Percentiles rank a stretch among this genome's conserved stretches.
These are phyloP conservation scores for Tholera decimalis DNA, from an alignment of 2,888 invertebrate species.

Conservation along the genomic window DNA sequence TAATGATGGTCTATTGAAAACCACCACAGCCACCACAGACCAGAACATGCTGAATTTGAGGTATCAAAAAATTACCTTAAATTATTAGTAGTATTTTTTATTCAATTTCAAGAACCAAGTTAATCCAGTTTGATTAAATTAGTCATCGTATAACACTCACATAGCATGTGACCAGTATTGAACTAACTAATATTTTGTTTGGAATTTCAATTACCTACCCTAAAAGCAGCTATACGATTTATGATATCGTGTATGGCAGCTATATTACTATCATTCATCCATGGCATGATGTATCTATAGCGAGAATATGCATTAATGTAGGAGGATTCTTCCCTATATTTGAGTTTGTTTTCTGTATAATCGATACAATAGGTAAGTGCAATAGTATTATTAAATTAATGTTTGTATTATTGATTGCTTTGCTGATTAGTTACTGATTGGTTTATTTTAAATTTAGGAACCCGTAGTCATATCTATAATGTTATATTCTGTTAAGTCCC, in stretches of 20 bases:
- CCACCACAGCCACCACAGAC: neutral
- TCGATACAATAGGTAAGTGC: neutral
- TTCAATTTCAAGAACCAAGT: neutral
- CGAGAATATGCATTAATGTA: neutral
- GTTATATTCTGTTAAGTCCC: neutral
- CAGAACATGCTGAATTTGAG: neutral
- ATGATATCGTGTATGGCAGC: neutral
- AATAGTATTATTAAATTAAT: neutral
- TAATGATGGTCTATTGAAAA: no score
- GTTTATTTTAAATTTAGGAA: neutral
- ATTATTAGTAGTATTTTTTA: neutral
- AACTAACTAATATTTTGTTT: neutral
- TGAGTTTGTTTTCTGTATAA: neutral
- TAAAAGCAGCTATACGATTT: neutral
- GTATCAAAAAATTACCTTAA: neutral
- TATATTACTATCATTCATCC: slow-evolving; percentile 1
- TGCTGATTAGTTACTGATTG: neutral
- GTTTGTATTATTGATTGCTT: neutral
- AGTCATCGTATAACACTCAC: neutral
- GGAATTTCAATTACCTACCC: neutral
- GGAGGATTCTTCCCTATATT: neutral
- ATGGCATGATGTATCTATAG: slow-evolving; percentile 10
- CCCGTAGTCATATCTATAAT: neutral
- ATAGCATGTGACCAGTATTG: neutral
- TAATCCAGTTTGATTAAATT: neutral